phyloP scores from a whole-genome alignment of 2,888 invertebrate species.

The Furcula furcula region DNA sequence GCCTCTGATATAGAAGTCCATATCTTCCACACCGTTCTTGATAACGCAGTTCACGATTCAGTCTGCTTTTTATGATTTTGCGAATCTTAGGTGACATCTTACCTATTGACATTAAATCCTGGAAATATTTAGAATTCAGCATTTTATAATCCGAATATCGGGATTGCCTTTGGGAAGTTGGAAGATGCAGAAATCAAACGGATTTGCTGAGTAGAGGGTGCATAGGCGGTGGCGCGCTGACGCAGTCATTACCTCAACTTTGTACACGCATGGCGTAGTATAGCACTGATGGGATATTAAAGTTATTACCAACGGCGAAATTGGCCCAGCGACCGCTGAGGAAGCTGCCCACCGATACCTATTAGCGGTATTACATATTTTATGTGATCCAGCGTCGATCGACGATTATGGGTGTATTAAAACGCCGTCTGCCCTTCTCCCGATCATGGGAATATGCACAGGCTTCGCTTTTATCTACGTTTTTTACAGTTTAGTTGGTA shows the following conservation, averaged over 20 bases:
- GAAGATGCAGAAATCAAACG: too few relatives aligned
- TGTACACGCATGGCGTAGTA: slow-evolving; percentile 71
- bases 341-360: slow-evolving; percentile 75
- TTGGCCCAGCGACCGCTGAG: slow-evolving; percentile 78
- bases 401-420: slow-evolving; percentile 77
- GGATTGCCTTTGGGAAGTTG: too few relatives aligned
- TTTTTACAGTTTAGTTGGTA: slow-evolving; percentile 76
- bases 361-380: slow-evolving; percentile 79
- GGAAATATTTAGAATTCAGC: too few relatives aligned
- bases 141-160: too few relatives aligned
- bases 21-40: too few relatives aligned
- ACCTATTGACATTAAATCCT: too few relatives aligned
- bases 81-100: too few relatives aligned
- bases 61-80: too few relatives aligned
- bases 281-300: slow-evolving; percentile 75
- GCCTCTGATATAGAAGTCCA: too few relatives aligned
- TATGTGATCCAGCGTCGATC: slow-evolving; percentile 71
- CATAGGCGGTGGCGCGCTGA: slow-evolving; percentile 43
- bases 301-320: slow-evolving; percentile 76
- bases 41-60: too few relatives aligned
- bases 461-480: slow-evolving; percentile 63
- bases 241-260: slow-evolving; percentile 70
- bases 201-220: slow-evolving; percentile 51
- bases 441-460: slow-evolving; percentile 74
- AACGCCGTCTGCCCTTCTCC: slow-evolving; percentile 66